Conservation (phyloP, 2,113 vertebrate species). For the Sminthopsis crassicaudata region DNA sequence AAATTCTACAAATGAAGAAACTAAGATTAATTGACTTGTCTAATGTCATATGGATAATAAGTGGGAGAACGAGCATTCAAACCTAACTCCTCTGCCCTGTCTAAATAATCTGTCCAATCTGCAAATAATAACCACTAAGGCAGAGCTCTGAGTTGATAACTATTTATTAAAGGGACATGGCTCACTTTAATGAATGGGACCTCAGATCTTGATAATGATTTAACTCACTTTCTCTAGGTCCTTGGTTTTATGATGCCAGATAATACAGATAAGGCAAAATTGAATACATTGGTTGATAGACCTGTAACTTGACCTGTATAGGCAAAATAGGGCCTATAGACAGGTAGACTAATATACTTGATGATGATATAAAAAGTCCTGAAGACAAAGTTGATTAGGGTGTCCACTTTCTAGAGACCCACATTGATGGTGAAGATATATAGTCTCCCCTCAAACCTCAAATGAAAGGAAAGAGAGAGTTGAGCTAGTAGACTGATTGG, state of each 20-base stretch:
- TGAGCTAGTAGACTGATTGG: no score
- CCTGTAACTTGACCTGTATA: no score
- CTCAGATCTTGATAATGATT: background rate
- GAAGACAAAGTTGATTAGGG: no score
- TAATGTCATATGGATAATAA: background rate
- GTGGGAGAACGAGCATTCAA: background rate
- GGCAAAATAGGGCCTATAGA: no score
- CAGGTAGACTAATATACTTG: no score
- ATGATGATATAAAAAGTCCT: no score
- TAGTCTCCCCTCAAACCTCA: no score
- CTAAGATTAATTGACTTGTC: background rate
- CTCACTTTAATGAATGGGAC: no score
- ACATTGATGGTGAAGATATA: no score
- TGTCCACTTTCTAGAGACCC: no score
- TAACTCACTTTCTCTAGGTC: background rate
- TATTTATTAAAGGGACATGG: background rate
- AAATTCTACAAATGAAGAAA: background rate
- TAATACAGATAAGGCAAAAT: background rate
- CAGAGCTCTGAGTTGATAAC: background rate
- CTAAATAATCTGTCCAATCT: background rate
- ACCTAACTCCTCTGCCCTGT: background rate
- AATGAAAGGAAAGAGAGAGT: no score
- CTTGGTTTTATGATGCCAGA: background rate
- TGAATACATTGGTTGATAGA: background rate
- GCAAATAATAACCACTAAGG: background rate